Base-by-base conservation (phyloP, 1,140 invertebrate species). In the Nomia melanderi region DNA sequence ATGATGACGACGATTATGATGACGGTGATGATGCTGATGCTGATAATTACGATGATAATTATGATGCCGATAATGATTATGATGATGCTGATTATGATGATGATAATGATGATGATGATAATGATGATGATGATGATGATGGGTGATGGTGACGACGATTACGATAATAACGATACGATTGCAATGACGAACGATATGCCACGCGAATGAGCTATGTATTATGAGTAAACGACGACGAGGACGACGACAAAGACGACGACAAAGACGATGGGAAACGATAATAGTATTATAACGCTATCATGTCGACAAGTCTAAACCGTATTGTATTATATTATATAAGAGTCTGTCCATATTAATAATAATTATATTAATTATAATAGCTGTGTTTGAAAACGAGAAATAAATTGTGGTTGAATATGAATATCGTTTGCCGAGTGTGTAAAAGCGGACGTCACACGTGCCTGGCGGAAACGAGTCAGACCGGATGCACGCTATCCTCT, bases 351-450 rank as follows among this genome's bases (percentile, higher is more conserved):
- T 92, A 92, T 89, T 92, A 92, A 91, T 92, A 91, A 92, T 92
- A 91, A 91, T 92, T 91, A 91, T 92, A 92, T 85, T 84, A 85
- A 91, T 91, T 92, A 92, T 92, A 92, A 92, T 91, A 92, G 92
- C 91, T 92, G 91, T 92, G 91, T 92, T 92, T 92, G 91, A 91
- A 92, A 92, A 91, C 90, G 91, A 92, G 89, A 92, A 92, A 92
- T 92, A 92, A 92, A 92, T 92, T 92, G 91, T 92, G 91, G 91
- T 92, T 92, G 91, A 92, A 92, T 92, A 92, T 92, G 91, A 91
- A 89, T 60, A 70, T 14, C 20, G 6, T n/a, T 17, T 69, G 56
- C 7, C 33, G n/a, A n/a, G n/a, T n/a, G n/a, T n/a, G n/a, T n/a
- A 27, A 27, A 33, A 39, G 20, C 41, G 67, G 64, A 29, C 29